Conservation (phyloP, 1,140 invertebrate genomes). For the Melipona quadrifasciata region DNA sequence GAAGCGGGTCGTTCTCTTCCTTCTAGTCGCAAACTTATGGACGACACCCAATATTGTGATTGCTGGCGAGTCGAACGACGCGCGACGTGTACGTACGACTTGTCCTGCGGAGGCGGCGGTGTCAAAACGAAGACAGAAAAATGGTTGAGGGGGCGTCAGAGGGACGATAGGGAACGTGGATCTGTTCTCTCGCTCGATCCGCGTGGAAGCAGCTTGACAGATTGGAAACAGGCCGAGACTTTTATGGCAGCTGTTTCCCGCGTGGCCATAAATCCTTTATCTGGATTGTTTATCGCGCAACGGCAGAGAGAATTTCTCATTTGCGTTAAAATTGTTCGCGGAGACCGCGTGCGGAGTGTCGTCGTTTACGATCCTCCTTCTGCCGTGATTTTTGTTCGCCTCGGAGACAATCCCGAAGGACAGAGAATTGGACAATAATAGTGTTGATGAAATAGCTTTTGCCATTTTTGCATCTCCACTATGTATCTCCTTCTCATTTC, state of each 20-base stretch:
- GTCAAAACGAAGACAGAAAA: slow-evolving; percentile 6
- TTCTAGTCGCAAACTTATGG: slow-evolving; percentile 20
- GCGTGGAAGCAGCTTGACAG: slow-evolving; percentile 64
- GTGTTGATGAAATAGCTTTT: neutral
- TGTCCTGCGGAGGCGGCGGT: neutral
- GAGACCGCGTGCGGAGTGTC: slow-evolving; percentile 18
- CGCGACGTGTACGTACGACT: slow-evolving; percentile 44
- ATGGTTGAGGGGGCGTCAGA: neutral
- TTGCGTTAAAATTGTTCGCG: slow-evolving; percentile 69
- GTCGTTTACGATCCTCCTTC: neutral
- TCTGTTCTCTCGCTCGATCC: slow-evolving; percentile 33
- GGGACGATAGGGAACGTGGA: neutral
- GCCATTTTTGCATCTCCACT: neutral
- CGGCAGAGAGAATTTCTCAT: slow-evolving; percentile 66
- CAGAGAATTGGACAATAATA: neutral
- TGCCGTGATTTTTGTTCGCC: neutral
- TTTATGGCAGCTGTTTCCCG: slow-evolving; percentile 70
- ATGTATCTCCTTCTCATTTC: neutral
- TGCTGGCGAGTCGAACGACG: slow-evolving; percentile 50
- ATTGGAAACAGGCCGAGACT: slow-evolving; percentile 73
- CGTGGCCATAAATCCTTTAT: slow-evolving; percentile 70
- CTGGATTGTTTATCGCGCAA: slow-evolving; percentile 66
- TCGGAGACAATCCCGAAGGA: neutral
- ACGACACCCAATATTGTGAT: slow-evolving; percentile 67
- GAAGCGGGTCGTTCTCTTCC: neutral